These are phyloP conservation scores for Glaucopsyche alexis DNA, from an alignment of 2,888 invertebrate species.

Conservation along the genomic window DNA sequence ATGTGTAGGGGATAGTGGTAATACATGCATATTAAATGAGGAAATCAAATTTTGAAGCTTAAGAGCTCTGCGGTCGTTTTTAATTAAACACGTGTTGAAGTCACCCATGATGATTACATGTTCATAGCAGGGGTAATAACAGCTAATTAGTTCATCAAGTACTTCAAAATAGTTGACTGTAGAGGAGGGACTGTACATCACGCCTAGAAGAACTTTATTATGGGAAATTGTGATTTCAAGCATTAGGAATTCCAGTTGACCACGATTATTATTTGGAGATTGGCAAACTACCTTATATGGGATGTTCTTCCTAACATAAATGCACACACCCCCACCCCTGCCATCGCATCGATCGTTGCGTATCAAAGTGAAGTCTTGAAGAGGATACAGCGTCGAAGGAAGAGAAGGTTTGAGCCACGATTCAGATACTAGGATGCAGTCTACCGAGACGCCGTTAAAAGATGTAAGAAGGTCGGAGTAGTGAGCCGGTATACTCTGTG, in stretches of 20 bases:
- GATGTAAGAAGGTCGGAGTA: too few relatives aligned
- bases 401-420: too few relatives aligned
- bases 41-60: conserved; percentile 28
- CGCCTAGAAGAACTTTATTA: conserved; percentile 27
- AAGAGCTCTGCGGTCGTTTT: conserved; percentile 27
- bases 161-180: conserved; percentile 27
- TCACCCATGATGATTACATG: background rate
- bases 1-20: conserved; percentile 30
- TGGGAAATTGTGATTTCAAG: conserved; percentile 26
- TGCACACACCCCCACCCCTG: too few relatives aligned
- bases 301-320: conserved; percentile 23
- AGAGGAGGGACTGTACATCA: conserved; percentile 28
- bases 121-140: conserved; percentile 18
- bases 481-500: too few relatives aligned
- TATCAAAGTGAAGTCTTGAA: too few relatives aligned
- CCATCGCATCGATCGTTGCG: too few relatives aligned
- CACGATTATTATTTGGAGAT: conserved; percentile 19
- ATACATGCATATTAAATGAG: conserved; percentile 29
- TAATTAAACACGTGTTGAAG: background rate
- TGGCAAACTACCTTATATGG: conserved; percentile 28
- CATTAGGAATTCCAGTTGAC: conserved; percentile 31
- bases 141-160: conserved; percentile 26
- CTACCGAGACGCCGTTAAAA: too few relatives aligned
- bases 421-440: too few relatives aligned
- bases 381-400: too few relatives aligned